phyloP scores from a whole-genome alignment of 2,888 invertebrate genomes.

The Drosophila colorata region DNA sequence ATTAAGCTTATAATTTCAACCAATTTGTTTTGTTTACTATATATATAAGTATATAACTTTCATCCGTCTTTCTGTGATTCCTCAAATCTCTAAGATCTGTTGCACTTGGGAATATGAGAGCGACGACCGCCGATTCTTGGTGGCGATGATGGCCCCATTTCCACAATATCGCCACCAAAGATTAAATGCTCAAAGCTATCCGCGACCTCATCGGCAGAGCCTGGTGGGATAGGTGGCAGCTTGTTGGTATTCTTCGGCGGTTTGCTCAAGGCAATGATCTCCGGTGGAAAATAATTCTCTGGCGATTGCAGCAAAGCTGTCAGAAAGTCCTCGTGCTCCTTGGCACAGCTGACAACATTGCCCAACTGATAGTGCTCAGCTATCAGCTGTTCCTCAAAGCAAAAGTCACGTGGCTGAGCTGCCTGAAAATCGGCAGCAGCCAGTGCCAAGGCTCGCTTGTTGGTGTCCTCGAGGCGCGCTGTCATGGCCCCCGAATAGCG shows the following conservation, averaged over 20 bases:
- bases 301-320: slow-evolving; percentile 47
- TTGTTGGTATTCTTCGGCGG: neutral
- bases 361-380: slow-evolving; percentile 36
- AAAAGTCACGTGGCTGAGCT: slow-evolving; percentile 2
- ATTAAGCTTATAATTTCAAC: neutral
- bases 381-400: slow-evolving; percentile 40
- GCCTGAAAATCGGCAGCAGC: slow-evolving; percentile 9
- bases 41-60: neutral
- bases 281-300: slow-evolving; percentile 58
- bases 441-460: slow-evolving; percentile 31
- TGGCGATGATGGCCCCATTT: slow-evolving; percentile 56
- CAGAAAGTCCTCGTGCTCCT: slow-evolving; percentile 54
- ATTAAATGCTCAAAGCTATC: slow-evolving; percentile 21
- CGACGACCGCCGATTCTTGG: slow-evolving; percentile 45
- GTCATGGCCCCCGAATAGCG: slow-evolving; percentile 65
- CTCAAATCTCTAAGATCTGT: slow-evolving; percentile 13
- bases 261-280: slow-evolving; percentile 48
- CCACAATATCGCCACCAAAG: slow-evolving; percentile 26
- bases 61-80: neutral
- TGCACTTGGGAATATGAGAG: slow-evolving; percentile 22
- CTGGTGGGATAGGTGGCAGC: neutral
- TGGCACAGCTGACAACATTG: slow-evolving; percentile 33
- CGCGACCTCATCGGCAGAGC: neutral
- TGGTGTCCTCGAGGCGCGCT: slow-evolving; percentile 24
- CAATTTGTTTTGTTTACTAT: neutral